Evolutionary conservation across 2,888 invertebrate genomes (phyloP), one percentile per base, ranked within the genome.

Genomic region (Ganaspis brasiliensis): DNA sequence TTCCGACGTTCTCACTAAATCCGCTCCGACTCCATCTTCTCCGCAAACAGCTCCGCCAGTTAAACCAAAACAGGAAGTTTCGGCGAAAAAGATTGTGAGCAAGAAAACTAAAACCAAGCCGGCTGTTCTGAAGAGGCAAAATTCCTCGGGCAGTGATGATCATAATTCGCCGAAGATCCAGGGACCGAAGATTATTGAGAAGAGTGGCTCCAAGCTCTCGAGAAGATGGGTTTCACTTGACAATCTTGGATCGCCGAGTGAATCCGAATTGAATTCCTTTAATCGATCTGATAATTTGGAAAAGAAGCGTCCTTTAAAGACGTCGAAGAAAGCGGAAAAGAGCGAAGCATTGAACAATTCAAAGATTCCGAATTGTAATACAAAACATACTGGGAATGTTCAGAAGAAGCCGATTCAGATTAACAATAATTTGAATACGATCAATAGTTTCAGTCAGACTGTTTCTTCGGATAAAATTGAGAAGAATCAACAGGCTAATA

Each of bases 1-100:
- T 89, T 97, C 97, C 0, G 97, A 96, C 92, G 96, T 97, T 8
- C 89, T 97, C 56, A 95, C 96, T 37, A 97, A 97, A 91, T 92
- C 93, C 8, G 92, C 92, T 9, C 93, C 92, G 1, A 83, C 89
- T 35, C 86, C 89, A 5, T 82, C 88, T 2, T 88, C 93, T 4
- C 91, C 92, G 57, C 85, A 89, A 37, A 89, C 88, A 8, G 81
- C 85, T 31, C 84, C 83, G 10, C 76, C 83, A 16, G 81, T 81
- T 16, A 92, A 92, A 83, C 86, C 89, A 21, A 91, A 92, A 87
- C 79, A 87, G 19, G 92, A 92, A 77, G 80, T 86, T 9, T 89
- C 91, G 74, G 90, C 88, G 26, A 88, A 91, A 19, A 93, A 92
- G 84, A 89, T 90, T 59, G 91, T 92, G 70, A 89, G 79, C 76